Evolutionary conservation across 2,888 invertebrate genomes (phyloP), one percentile per base, ranked within the genome.

Genomic region (Oscheius sp.): DNA sequence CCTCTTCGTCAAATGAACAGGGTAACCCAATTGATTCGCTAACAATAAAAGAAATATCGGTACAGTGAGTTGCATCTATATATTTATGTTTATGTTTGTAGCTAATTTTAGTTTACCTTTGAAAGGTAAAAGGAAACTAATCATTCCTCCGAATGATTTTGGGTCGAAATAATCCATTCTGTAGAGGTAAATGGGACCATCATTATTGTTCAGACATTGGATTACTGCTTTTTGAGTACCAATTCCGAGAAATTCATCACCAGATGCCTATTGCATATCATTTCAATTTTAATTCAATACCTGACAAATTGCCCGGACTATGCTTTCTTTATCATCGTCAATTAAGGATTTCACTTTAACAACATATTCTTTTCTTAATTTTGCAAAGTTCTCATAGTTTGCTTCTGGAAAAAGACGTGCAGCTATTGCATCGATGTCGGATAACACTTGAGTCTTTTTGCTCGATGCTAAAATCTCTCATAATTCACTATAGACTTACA

Each of bases 31-130:
- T 50, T 45, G 78, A 75, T 54, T 81, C 73, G 3, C 73, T 67
- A 9, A 75, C 68, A 41, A 80, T 68, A 44, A 77, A 80, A 2
- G 78, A 69, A 17, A 80, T 65, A 45, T 80, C 80, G 0, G 70
- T 66, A 33, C 77, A 76, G 54, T 80, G 80, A 0, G 77, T 76
- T 45, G 77, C 73, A 9, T 67, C 75, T 73, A 36, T 44, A 71
- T 22, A 49, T 36, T 36, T 36, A 9, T 32, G 79, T 80, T n/a
- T n/a, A n/a, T n/a, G n/a, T n/a, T n/a, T n/a, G n/a, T 30, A 81
- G 70, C 9, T 80, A 67, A 51, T 80, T 81, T 44, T 76, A 78
- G 65, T 81, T n/a, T 32, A 67, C 67, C 67, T 51, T 50, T 51
- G 44, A 26, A 67, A 6, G 62, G 62, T 32, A 41, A 17, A 4